These are phyloP conservation scores for Pheosia gnoma DNA, from an alignment of 2,888 invertebrate species.

Conservation along the genomic window DNA sequence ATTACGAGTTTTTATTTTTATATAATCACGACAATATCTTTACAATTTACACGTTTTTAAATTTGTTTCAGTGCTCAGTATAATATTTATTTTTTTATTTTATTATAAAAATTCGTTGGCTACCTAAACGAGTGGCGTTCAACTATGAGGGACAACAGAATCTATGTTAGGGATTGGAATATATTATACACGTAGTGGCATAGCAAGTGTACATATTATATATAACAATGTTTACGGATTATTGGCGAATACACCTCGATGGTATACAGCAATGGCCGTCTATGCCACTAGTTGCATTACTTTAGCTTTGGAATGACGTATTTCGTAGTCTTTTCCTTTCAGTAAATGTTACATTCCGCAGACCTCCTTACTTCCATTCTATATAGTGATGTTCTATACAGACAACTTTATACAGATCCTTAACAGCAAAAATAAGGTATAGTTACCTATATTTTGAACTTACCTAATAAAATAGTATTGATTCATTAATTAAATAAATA, in stretches of 20 bases:
- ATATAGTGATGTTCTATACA: too few relatives aligned
- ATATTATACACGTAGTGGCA: constrained; percentile 56
- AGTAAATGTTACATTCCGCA: too few relatives aligned
- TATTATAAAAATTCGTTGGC: constrained; percentile 79
- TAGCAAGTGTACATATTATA: constrained; percentile 20
- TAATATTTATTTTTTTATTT: constrained; percentile 59
- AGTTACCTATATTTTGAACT: constrained; percentile 2
- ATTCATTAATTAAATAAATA: background rate
- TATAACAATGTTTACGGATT: constrained; percentile 2
- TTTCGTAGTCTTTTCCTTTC: constrained; percentile 6
- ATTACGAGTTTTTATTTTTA: constrained; percentile 47
- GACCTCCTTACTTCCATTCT: constrained; percentile 12
- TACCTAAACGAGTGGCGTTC: constrained; percentile 76
- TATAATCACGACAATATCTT: constrained; percentile 41
- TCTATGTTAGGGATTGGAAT: constrained; percentile 73
- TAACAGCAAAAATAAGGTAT: background rate
- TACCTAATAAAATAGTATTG: background rate
- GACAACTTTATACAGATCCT: too few relatives aligned
- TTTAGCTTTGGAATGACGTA: constrained; percentile 47
- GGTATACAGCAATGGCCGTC: constrained; percentile 24
- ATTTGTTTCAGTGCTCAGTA: constrained; percentile 80
- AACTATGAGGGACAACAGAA: constrained; percentile 67
- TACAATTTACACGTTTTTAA: constrained; percentile 70
- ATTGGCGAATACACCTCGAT: constrained; percentile 25
- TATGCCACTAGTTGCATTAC: constrained; percentile 44